Evolutionary conservation across 2,888 invertebrate species (phyloP).

Genomic region (Podabrus alpinus): DNA sequence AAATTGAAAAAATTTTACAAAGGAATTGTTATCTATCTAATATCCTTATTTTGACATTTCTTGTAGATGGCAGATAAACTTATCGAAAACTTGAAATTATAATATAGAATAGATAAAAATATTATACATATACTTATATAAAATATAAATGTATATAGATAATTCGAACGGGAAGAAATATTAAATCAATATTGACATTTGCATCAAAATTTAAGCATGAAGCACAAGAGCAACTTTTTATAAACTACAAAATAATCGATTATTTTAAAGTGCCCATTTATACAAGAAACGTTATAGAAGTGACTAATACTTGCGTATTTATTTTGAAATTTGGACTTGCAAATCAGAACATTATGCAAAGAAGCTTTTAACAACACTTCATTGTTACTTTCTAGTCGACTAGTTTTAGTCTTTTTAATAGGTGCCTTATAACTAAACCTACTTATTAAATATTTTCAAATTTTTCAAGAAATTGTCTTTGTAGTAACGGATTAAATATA

Average conservation of each 20-base stretch:
- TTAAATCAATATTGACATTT: background rate
- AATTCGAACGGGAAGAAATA: too few relatives aligned
- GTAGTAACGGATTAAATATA: too few relatives aligned
- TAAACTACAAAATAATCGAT: background rate
- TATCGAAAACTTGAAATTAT: background rate
- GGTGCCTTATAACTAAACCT: background rate
- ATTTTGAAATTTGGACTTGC: background rate
- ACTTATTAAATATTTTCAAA: background rate
- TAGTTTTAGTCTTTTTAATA: background rate
- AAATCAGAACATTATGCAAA: background rate
- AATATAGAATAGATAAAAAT: background rate
- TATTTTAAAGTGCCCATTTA: background rate
- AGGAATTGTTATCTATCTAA: background rate
- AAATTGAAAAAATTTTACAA: background rate
- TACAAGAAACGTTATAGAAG: background rate
- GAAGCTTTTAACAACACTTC: background rate
- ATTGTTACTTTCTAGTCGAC: background rate
- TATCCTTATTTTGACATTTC: background rate
- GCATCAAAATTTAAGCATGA: background rate
- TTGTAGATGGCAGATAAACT: background rate
- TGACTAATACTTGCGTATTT: background rate
- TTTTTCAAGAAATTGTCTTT: too few relatives aligned
- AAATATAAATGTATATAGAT: background rate
- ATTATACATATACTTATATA: background rate
- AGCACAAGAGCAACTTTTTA: background rate